Evolutionary conservation across 2,888 invertebrate species (phyloP).

Genomic region (Caenorhabditis angaria): DNA sequence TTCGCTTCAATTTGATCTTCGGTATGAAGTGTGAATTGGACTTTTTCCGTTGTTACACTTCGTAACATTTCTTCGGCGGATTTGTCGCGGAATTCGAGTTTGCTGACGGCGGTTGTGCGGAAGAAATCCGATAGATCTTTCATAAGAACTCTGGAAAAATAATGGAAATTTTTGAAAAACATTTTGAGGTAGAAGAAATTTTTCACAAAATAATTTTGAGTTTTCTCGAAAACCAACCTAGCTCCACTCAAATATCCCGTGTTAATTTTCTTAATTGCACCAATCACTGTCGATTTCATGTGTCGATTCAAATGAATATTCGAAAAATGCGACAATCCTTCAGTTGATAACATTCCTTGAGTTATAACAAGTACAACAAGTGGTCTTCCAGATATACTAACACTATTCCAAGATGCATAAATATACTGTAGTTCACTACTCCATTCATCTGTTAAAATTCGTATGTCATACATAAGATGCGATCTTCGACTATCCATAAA

Average conservation of each 20-base stretch:
- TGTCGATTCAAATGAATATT: constrained; percentile 57
- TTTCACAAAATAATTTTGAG: not conserved
- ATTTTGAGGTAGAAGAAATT: too few species aligned
- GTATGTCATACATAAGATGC: constrained; percentile 97
- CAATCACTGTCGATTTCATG: constrained; percentile 80
- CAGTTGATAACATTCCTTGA: constrained; percentile 78
- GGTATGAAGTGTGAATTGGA: constrained; percentile 48
- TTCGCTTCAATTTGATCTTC: constrained; percentile 39
- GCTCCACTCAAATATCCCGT: constrained; percentile 99
- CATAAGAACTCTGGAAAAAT: constrained; percentile 80
- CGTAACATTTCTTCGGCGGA: constrained; percentile 47
- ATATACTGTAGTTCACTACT: constrained; percentile 68
- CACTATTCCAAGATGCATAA: constrained; percentile 94
- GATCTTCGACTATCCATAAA: constrained; percentile 96
- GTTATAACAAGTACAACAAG: constrained; percentile 84
- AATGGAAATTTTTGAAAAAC: not conserved
- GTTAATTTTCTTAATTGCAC: constrained; percentile 95
- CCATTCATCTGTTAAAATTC: constrained; percentile 87
- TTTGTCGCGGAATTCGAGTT: constrained; percentile 79
- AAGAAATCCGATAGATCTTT: constrained; percentile 94
- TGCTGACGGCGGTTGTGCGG: constrained; percentile 95
- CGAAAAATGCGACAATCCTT: constrained; percentile 55
- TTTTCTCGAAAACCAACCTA: constrained; percentile 73
- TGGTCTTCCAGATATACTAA: constrained; percentile 95
- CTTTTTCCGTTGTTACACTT: constrained; percentile 38